A percentile compares a stretch with the other conserved stretches of the same genome.
Conservation (phyloP, 1,140 invertebrate species). For the Drosophila gunungcola region DNA sequence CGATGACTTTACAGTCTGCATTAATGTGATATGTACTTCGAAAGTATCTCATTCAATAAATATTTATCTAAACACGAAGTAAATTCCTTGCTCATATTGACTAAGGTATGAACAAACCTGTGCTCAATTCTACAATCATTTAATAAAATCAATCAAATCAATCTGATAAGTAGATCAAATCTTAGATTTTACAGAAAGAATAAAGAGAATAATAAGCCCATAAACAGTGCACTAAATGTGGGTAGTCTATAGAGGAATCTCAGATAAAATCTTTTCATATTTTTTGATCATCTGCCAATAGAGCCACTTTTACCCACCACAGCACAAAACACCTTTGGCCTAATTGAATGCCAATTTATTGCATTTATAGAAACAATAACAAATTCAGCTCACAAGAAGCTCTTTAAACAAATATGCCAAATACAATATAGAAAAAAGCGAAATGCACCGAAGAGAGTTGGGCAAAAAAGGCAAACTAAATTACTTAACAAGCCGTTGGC, state of each 20-base stretch:
- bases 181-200: no score
- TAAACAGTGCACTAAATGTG: not conserved
- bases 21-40: no score
- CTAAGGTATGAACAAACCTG: no score
- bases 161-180: no score
- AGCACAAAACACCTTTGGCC: conserved; percentile 52
- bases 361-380: conserved; percentile 60
- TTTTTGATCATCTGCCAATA: not conserved
- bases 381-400: conserved; percentile 43
- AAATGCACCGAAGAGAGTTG: not conserved
- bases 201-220: not conserved
- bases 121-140: no score
- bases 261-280: not conserved
- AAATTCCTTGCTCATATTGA: no score
- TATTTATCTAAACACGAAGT: no score
- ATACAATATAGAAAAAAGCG: conserved; percentile 37
- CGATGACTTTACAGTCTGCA: no score
- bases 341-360: conserved; percentile 69
- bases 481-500: conserved; percentile 76
- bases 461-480: conserved; percentile 68
- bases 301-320: conserved; percentile 14
- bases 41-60: no score
- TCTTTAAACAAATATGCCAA: conserved; percentile 56
- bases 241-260: not conserved
- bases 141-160: no score